Percentiles rank a stretch among this genome's conserved stretches.
Evolutionary conservation across 2,888 invertebrate genomes (phyloP).

Genomic region (Drosophila neutralis): DNA sequence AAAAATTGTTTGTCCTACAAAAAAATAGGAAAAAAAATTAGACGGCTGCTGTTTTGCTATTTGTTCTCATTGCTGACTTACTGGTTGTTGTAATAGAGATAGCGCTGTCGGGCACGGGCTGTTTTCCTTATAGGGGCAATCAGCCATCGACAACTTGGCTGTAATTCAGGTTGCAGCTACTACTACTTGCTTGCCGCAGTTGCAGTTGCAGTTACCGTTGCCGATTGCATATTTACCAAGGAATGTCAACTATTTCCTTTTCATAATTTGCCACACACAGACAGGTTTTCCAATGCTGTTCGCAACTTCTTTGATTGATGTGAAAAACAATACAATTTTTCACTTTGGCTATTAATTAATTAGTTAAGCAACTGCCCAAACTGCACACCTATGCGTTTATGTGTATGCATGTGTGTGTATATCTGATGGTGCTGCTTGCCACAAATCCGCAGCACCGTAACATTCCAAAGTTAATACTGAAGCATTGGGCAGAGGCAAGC

Average conservation of each 20-base stretch:
- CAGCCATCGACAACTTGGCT: constrained; percentile 72
- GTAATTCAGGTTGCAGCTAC: constrained; percentile 68
- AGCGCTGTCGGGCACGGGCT: constrained; percentile 58
- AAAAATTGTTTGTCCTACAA: constrained; percentile 75
- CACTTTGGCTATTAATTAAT: constrained; percentile 62
- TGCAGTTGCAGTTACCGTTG: constrained; percentile 70
- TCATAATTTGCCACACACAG: constrained; percentile 70
- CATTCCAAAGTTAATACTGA: constrained; percentile 66
- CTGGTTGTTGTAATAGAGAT: constrained; percentile 76
- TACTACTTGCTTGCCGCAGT: constrained; percentile 35
- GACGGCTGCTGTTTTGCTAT: constrained; percentile 52
- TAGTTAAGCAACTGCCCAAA: constrained; percentile 35
- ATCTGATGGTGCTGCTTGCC: constrained; percentile 23
- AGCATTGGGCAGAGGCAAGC: constrained; percentile 46
- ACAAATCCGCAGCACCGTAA: constrained; percentile 61
- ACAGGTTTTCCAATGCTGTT: constrained; percentile 45
- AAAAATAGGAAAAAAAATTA: constrained; percentile 1
- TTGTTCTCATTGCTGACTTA: constrained; percentile 51
- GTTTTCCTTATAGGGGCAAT: constrained; percentile 81
- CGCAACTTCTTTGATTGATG: constrained; percentile 29
- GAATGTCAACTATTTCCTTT: constrained; percentile 80
- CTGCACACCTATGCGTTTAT: not conserved
- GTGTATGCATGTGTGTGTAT: not conserved
- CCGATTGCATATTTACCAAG: constrained; percentile 74
- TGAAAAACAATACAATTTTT: constrained; percentile 45